Conservation (phyloP, 2,113 vertebrate species). For the Malurus cyaneus region DNA sequence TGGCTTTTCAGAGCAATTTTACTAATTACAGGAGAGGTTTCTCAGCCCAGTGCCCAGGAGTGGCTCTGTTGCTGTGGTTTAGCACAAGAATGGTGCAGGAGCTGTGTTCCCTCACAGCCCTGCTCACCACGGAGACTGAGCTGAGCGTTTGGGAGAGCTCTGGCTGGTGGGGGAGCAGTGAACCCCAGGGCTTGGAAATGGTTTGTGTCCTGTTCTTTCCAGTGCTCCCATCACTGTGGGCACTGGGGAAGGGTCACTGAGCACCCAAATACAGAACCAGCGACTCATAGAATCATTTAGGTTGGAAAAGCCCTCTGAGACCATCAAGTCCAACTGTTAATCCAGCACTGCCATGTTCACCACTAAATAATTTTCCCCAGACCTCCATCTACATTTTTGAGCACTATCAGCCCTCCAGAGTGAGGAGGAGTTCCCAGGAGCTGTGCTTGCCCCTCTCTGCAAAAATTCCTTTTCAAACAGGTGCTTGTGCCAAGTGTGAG, state of each 20-base stretch:
- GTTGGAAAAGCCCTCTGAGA: neutral
- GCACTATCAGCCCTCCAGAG: neutral
- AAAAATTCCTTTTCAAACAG: neutral
- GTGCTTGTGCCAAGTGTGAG: neutral
- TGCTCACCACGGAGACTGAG: neutral
- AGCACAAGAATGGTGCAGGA: neutral
- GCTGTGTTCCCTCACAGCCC: neutral
- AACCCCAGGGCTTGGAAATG: fast-evolving
- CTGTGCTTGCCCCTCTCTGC: neutral
- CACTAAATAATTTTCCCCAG: neutral
- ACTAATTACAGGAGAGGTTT: neutral
- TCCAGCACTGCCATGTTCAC: neutral
- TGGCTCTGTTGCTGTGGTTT: neutral
- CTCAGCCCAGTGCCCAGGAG: neutral
- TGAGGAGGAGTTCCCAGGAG: neutral
- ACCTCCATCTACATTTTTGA: neutral
- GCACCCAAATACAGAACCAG: neutral
- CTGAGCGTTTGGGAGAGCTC: neutral
- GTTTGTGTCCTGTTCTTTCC: neutral
- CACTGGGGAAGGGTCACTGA: neutral
- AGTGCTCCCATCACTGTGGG: neutral
- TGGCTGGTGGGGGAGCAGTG: neutral
- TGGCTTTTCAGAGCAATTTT: neutral
- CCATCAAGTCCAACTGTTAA: neutral
- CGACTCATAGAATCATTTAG: fast-evolving